Base-by-base conservation (phyloP, 2,797 vertebrate genomes). In the Pelochelys cantorii region DNA sequence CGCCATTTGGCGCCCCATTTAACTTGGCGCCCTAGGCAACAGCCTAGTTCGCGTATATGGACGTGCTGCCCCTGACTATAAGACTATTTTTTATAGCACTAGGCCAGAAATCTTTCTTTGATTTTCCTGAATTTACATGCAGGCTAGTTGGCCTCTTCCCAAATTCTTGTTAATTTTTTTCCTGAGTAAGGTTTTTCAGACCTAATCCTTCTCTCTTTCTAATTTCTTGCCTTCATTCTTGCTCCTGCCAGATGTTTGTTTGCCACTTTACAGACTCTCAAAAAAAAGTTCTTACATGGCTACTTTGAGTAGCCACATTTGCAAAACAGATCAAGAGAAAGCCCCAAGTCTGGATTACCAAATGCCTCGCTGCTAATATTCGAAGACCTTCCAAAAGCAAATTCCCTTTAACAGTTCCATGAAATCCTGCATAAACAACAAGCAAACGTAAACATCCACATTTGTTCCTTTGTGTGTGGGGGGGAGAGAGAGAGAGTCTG, bases 401-500 rank as follows among this genome's bases (percentile, higher is more conserved):
- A 94, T 93, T 88, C 91, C 59, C 18, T 95, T 85, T 86, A 88
- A 94, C 71, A 81, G 93, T 6, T 1, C 14, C 59, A 68, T 74
- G 90, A 90, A 94, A 84, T 90, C 62, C 48, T 95, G 55, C 75
- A 95, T 94, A 57, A 90, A 74, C 54, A 89, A 93, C 93, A 92
- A 94, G 85, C 85, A 90, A 83, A 91, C 79, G 65, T 52, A 57
- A 92, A 89, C 62, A 71, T 94, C 93, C 84, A 85, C 87, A 31
- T 1, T 93, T 95, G 48, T 87, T 75, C 75, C 86, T 92, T 97
- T 97, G 88, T 90, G 92, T 85, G 92, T 94, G 93, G 86, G 89
- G 88, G 91, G 84, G 92, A 90, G 89, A 93, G 34, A 94, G 87
- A 85, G 93, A 94, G 90, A 86, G 96, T 94, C 94, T 89, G 93